Evolutionary conservation across 2,113 vertebrate species (phyloP).

Genomic region (Tyto alba): DNA sequence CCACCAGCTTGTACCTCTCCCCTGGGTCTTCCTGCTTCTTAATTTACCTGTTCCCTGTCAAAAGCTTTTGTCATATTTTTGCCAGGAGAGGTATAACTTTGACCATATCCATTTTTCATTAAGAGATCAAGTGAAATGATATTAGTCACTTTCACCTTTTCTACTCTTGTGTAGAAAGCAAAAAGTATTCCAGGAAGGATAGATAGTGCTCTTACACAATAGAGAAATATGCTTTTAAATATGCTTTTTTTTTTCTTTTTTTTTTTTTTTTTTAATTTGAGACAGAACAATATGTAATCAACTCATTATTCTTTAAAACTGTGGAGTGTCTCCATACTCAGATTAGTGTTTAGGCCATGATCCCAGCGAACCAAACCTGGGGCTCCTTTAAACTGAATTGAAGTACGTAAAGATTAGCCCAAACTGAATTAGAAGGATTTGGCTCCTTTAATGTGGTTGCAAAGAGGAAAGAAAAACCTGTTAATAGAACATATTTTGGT

Average conservation of each 20-base stretch:
- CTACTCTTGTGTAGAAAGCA: not conserved
- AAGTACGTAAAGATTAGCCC: not conserved
- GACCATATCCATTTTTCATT: not conserved
- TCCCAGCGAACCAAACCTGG: not conserved
- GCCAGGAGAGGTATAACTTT: not conserved
- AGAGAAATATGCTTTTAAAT: not conserved
- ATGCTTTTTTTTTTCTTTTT: too few relatives aligned
- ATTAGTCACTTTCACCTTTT: not conserved
- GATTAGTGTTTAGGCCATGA: not conserved
- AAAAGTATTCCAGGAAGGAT: not conserved
- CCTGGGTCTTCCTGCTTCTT: not conserved
- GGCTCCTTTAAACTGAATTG: not conserved
- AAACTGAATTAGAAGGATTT: not conserved
- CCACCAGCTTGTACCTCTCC: not conserved
- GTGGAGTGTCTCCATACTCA: not conserved
- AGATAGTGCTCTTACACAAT: not conserved
- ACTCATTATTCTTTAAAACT: not conserved
- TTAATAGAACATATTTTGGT: not conserved
- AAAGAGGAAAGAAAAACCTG: not conserved
- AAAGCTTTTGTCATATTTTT: not conserved
- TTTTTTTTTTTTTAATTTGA: too few relatives aligned
- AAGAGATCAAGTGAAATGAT: not conserved
- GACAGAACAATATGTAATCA: not conserved
- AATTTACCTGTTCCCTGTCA: not conserved
- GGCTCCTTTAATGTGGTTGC: not conserved